These are phyloP conservation scores for Phalacrocorax aristotelis DNA, from an alignment of 2,113 vertebrate genomes.

Conservation along the genomic window DNA sequence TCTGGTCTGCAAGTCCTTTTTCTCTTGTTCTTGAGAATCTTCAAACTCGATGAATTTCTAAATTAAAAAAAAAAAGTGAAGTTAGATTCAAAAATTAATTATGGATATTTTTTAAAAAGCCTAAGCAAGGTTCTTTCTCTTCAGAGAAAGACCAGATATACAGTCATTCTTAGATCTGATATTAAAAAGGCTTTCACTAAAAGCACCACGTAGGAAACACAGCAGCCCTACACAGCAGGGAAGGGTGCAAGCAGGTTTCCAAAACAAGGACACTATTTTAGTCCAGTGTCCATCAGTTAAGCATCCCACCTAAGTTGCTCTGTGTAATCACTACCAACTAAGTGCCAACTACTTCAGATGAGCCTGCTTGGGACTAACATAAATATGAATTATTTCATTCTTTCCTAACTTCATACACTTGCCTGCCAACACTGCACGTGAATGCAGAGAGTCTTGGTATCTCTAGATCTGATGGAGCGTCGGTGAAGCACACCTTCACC, in stretches of 20 bases:
- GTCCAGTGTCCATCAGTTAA: background rate
- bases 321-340: background rate
- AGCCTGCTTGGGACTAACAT: background rate
- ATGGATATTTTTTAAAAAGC: background rate
- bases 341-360: background rate
- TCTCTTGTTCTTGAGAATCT: slow-evolving; percentile 96
- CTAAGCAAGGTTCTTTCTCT: background rate
- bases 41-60: slow-evolving; percentile 96
- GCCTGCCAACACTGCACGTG: background rate
- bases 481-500: background rate
- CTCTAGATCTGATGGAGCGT: background rate
- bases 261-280: background rate
- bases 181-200: background rate
- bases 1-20: slow-evolving; percentile 91
- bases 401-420: background rate
- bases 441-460: background rate
- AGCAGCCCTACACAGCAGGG: background rate
- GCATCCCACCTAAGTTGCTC: background rate
- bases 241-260: background rate
- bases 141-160: background rate
- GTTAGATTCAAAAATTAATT: background rate
- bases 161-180: background rate
- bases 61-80: slow-evolving; percentile 16
- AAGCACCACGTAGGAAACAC: background rate
- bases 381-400: background rate